phyloP scores from a whole-genome alignment of 2,888 invertebrate species.

The Crossocerus cetratus region DNA sequence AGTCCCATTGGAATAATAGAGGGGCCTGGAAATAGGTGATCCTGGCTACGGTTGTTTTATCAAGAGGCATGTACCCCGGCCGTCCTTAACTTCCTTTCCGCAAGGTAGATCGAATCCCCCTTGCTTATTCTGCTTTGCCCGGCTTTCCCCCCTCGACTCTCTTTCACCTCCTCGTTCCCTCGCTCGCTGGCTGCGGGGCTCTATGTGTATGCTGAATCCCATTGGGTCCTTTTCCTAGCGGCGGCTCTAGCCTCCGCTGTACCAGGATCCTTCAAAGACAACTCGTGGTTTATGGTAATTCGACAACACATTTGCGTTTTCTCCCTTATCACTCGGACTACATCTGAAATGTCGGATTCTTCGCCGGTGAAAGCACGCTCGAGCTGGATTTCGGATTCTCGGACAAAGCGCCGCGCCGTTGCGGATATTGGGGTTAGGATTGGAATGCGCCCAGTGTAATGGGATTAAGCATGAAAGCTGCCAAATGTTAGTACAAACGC shows the following conservation, averaged over 20 bases:
- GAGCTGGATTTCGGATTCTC: no score
- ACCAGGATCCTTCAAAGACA: slow-evolving; percentile 44
- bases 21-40: not conserved
- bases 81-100: slow-evolving; percentile 25
- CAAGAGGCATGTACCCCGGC: not conserved
- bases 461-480: no score
- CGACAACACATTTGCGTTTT: slow-evolving; percentile 17
- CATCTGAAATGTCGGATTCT: slow-evolving; percentile 33
- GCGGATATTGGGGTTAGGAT: no score
- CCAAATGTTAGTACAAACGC: no score
- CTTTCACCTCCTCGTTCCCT: not conserved
- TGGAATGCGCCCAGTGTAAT: no score
- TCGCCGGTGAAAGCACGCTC: no score
- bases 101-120: slow-evolving; percentile 30
- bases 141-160: slow-evolving; percentile 8
- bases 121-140: slow-evolving; percentile 42
- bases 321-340: slow-evolving; percentile 26
- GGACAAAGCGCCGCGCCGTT: no score
- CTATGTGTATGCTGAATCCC: slow-evolving; percentile 12
- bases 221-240: slow-evolving; percentile 7
- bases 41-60: slow-evolving; percentile 14
- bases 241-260: slow-evolving; percentile 17
- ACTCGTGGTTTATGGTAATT: slow-evolving; percentile 48
- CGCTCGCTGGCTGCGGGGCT: slow-evolving; percentile 16
- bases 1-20: not conserved